Percentiles rank a stretch among this genome's conserved stretches.
Evolutionary conservation across 2,113 vertebrate species (phyloP).

Genomic region (Rhegmatorhina hoffmannsi): DNA sequence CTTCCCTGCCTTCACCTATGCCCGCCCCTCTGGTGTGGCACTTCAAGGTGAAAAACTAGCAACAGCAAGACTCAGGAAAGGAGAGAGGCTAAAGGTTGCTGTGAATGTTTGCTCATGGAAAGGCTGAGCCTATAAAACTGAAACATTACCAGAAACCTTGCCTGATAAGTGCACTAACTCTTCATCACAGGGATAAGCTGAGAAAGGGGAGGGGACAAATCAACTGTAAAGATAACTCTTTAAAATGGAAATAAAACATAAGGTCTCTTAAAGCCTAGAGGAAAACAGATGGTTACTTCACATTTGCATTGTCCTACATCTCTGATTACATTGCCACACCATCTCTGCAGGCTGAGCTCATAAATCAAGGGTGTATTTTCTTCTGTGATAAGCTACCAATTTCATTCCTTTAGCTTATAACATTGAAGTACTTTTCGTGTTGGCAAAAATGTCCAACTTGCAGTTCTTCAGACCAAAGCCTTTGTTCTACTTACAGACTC

Average conservation of each 20-base stretch:
- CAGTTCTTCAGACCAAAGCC: background rate
- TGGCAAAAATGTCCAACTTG: background rate
- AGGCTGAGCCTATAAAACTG: slow-evolving; percentile 71
- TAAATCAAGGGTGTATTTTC: background rate
- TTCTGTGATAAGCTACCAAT: background rate
- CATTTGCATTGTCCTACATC: slow-evolving; percentile 14
- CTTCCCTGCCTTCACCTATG: slow-evolving; percentile 14
- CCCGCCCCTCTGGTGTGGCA: slow-evolving; percentile 12
- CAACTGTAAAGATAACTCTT: background rate
- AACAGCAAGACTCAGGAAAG: slow-evolving; percentile 60
- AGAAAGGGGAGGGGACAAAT: slow-evolving; percentile 5
- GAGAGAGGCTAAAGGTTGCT: slow-evolving; percentile 78
- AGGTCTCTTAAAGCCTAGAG: background rate
- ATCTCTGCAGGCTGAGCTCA: background rate
- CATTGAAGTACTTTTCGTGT: background rate
- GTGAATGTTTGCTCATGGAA: slow-evolving; percentile 73
- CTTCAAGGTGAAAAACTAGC: slow-evolving; percentile 66
- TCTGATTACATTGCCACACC: background rate
- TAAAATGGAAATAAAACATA: slow-evolving; percentile 46
- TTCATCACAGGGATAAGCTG: slow-evolving; percentile 9
- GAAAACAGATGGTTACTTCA: slow-evolving; percentile 36
- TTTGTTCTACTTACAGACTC: background rate
- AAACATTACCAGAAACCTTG: slow-evolving; percentile 58
- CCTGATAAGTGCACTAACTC: slow-evolving; percentile 67
- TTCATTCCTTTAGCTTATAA: slow-evolving; percentile 9